Evolutionary conservation across 2,888 invertebrate genomes (phyloP), one percentile per base, ranked within the genome.

Genomic region (Nipponacmea schrenckii): DNA sequence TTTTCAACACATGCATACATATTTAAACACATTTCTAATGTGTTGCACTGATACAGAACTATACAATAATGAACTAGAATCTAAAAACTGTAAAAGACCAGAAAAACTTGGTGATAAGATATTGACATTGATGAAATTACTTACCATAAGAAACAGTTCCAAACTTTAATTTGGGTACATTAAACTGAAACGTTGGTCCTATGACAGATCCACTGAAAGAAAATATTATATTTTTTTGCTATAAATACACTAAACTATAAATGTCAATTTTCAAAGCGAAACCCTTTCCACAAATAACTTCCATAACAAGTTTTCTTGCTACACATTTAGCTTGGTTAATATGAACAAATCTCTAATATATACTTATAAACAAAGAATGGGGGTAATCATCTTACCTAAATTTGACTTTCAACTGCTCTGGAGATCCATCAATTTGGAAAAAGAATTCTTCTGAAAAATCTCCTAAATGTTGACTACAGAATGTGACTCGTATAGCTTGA

Each of bases 151-250:
- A 87, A 2, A 89, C 85, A 20, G 82, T 81, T 72, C 88, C 89
- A 84, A 88, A 89, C 75, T 86, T 85, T 31, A 89, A 79, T 72
- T 83, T 83, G 17, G 87, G 83, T 12, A 85, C 82, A 83, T 89
- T 86, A 80, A 89, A 89, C 78, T 88, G 85, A 79, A 89, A 89
- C 10, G 89, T 89, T 74, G 89, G 89, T 62, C 89, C 89, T 74
- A 89, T 87, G 46, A 89, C 88, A 62, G 83, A 82, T 10, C 89
- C 89, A 63, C 88, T 88, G 80, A 12, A 81, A 82, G 62, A 56
- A 45, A 62, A 68, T 39, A 20, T 2, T 5, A 50, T 20, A 39
- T 15, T 8, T n/a, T n/a, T 14, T n/a, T n/a, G n/a, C n/a, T n/a
- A n/a, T 4, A 39, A 31, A 65, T 65, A 2, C 1, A 8, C 17